These are phyloP conservation scores for Helleia helle DNA, from an alignment of 2,888 invertebrate species.

Conservation along the genomic window DNA sequence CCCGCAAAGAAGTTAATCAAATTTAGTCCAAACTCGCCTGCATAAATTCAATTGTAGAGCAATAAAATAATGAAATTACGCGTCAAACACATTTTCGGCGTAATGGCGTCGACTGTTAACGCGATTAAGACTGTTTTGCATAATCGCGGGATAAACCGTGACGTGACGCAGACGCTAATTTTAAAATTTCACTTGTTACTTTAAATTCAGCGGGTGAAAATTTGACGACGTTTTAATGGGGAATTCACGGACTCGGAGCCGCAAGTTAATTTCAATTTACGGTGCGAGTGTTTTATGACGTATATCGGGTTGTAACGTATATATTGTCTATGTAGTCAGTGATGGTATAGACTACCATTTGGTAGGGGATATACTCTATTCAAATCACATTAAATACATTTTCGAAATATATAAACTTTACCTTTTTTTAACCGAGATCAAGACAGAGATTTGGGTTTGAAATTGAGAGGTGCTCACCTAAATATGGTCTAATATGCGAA, in stretches of 20 bases:
- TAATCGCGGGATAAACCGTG: slow-evolving; percentile 33
- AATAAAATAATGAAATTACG: slow-evolving; percentile 61
- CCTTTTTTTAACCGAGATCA: too few relatives aligned
- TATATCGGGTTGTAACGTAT: too few relatives aligned
- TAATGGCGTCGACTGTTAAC: slow-evolving; percentile 40
- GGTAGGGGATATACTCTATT: too few relatives aligned
- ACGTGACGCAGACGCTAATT: slow-evolving; percentile 15
- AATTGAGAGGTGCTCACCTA: too few relatives aligned
- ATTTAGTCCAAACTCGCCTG: slow-evolving; percentile 36
- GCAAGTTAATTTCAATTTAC: neutral
- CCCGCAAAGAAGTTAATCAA: slow-evolving; percentile 30
- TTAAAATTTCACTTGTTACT: slow-evolving; percentile 13
- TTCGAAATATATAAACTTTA: too few relatives aligned
- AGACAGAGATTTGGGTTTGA: too few relatives aligned
- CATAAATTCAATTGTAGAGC: slow-evolving; percentile 51
- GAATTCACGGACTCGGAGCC: neutral
- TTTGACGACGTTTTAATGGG: neutral
- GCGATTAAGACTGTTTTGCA: slow-evolving; percentile 57
- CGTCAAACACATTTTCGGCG: slow-evolving; percentile 58
- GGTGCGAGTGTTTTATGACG: too few relatives aligned
- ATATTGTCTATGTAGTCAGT: too few relatives aligned
- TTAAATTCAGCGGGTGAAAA: neutral
- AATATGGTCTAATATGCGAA: too few relatives aligned
- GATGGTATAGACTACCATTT: too few relatives aligned
- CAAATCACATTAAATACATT: too few relatives aligned